These are phyloP conservation scores for Rotaria sp. DNA, from an alignment of 2,888 invertebrate species.

Conservation along the genomic window DNA sequence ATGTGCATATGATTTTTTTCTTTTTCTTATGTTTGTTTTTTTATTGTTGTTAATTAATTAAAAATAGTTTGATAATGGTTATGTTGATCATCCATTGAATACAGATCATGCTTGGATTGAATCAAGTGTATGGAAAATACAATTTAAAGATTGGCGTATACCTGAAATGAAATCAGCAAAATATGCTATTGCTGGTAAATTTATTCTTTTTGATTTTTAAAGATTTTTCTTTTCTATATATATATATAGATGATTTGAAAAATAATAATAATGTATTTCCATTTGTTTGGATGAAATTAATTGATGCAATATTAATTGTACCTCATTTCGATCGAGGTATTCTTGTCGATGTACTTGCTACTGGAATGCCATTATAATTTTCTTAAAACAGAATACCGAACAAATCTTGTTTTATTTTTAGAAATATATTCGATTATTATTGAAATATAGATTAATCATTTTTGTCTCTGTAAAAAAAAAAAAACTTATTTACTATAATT, in stretches of 20 bases:
- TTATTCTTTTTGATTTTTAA: background rate
- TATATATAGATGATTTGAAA: background rate
- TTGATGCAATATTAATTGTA: background rate
- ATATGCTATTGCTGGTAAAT: background rate
- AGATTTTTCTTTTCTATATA: too few species aligned
- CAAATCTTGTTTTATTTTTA: too few species aligned
- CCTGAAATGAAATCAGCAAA: slow-evolving; percentile 1
- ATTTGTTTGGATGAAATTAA: slow-evolving; percentile 26
- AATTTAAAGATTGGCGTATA: slow-evolving; percentile 27
- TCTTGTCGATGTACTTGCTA: background rate
- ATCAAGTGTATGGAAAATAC: slow-evolving; percentile 16
- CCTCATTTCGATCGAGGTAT: slow-evolving; percentile 18
- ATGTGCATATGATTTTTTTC: background rate
- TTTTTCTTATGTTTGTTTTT: background rate
- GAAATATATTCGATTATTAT: too few species aligned
- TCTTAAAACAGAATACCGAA: too few species aligned
- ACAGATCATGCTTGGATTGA: slow-evolving; percentile 23
- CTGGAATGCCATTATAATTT: background rate
- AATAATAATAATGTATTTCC: background rate
- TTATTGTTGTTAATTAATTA: background rate
- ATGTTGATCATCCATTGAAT: slow-evolving; percentile 23
- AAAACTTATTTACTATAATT: too few species aligned
- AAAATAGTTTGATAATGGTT: slow-evolving; percentile 17
- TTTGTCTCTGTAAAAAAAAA: too few species aligned
- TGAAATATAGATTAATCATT: too few species aligned